Conservation (phyloP, 2,113 vertebrate species). For the Urocynchramus pylzowi region DNA sequence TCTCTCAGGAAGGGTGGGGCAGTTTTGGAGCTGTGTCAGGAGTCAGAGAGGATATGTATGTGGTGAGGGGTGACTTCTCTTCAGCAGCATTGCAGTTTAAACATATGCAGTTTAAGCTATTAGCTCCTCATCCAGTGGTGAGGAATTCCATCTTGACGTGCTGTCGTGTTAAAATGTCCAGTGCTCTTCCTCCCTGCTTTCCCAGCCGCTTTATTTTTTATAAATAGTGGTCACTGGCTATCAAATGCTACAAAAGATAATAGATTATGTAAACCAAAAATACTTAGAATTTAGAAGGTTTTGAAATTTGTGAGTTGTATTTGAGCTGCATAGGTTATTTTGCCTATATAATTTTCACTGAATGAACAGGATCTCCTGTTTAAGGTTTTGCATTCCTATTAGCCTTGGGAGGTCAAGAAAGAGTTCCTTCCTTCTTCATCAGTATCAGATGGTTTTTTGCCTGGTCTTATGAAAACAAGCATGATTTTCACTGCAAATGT, state of each 20-base stretch:
- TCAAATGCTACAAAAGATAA: not conserved
- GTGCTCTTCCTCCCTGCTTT: not conserved
- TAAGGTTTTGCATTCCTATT: not conserved
- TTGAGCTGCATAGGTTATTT: not conserved
- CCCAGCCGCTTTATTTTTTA: not conserved
- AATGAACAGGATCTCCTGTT: not conserved
- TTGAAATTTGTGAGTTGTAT: not conserved
- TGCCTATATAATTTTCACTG: not conserved
- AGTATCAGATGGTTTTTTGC: not conserved
- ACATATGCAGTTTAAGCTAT: not conserved
- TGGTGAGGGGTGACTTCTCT: not conserved
- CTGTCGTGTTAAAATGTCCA: not conserved
- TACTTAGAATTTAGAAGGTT: not conserved
- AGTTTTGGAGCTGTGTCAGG: not conserved
- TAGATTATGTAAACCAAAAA: not conserved
- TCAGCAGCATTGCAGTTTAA: rapidly evolving
- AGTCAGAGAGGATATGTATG: not conserved
- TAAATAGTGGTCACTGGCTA: not conserved
- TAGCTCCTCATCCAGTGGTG: not conserved
- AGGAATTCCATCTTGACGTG: not conserved
- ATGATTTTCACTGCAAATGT: not conserved
- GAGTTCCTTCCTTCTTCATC: not conserved
- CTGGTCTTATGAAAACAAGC: not conserved
- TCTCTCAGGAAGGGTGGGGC: not conserved
- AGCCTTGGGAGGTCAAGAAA: not conserved